Evolutionary conservation across 2,888 invertebrate species (phyloP), one percentile per base, ranked within the genome.

Genomic region (Diaperis boleti): DNA sequence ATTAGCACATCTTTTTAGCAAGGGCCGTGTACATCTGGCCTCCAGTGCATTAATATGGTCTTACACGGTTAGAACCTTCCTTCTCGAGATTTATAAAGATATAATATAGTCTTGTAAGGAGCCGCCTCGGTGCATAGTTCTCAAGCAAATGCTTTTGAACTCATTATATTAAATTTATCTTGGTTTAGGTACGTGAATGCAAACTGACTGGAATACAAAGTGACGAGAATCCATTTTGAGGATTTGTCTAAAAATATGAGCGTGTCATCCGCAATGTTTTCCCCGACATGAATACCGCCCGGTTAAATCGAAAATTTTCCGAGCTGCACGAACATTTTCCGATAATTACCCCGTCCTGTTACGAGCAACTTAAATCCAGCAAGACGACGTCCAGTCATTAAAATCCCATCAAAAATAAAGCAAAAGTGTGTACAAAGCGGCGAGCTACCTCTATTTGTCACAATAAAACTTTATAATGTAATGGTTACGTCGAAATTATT

Each of bases 121-220:
- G 72, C 72, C 72, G 74, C 68, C 69, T 66, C 67, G 55, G 63
- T 56, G 66, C 61, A 63, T 62, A 68, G 69, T 73, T 74, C 75
- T 67, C 75, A 71, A 67, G 67, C 47, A 59, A 64, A 66, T 61
- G 71, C 72, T 73, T 62, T 72, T 71, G 69, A 73, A 74, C 72
- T 74, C 73, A 74, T 75, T 74, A 74, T 74, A 74, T 75, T 72
- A 75, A 74, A 75, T 75, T 75, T 75, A 75, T 75, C 73, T 74
- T 69, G 68, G 72, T 72, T 69, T 71, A 44, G 56, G 56, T 56
- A 72, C 72, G 71, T 69, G 66, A 69, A 68, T 67, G 69, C 62
- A 68, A 67, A 66, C 70, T 75, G 75, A 75, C 74, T 74, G 64
- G 75, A 75, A 75, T 75, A 73, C 55, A 54, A 64, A 59, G 54